phyloP scores from a whole-genome alignment of 2,113 vertebrate species.

The Cervus canadensis region DNA sequence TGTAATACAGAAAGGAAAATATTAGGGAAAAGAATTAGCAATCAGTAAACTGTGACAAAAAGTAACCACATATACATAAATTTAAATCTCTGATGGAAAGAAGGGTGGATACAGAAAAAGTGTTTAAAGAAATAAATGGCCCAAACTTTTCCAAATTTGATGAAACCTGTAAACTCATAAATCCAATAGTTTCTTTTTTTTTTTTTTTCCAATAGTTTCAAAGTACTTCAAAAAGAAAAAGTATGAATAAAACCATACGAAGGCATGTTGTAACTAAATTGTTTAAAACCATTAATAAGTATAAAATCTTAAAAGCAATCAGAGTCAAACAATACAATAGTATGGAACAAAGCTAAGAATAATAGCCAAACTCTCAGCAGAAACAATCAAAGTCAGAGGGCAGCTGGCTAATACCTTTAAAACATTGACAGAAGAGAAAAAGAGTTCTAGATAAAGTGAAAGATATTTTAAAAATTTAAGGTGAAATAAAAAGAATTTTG shows the following conservation, averaged over 20 bases:
- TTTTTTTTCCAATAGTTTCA: neutral
- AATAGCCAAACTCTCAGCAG: neutral
- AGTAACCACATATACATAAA: neutral
- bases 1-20: neutral
- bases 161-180: neutral
- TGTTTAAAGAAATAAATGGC: neutral
- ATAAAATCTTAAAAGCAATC: neutral
- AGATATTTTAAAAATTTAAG: neutral
- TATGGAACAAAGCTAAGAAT: neutral
- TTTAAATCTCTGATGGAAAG: neutral
- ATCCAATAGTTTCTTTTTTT: neutral
- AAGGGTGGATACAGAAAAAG: neutral
- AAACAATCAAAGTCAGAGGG: neutral
- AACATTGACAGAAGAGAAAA: neutral
- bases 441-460: neutral
- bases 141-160: neutral
- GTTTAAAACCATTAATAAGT: neutral
- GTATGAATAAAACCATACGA: neutral
- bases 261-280: neutral
- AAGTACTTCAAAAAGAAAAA: neutral
- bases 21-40: neutral
- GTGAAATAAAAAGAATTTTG: neutral
- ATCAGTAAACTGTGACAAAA: neutral
- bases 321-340: neutral
- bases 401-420: neutral